Evolutionary conservation across 2,888 invertebrate genomes (phyloP), one percentile per base, ranked within the genome.

Genomic region (Agrochola circellaris): DNA sequence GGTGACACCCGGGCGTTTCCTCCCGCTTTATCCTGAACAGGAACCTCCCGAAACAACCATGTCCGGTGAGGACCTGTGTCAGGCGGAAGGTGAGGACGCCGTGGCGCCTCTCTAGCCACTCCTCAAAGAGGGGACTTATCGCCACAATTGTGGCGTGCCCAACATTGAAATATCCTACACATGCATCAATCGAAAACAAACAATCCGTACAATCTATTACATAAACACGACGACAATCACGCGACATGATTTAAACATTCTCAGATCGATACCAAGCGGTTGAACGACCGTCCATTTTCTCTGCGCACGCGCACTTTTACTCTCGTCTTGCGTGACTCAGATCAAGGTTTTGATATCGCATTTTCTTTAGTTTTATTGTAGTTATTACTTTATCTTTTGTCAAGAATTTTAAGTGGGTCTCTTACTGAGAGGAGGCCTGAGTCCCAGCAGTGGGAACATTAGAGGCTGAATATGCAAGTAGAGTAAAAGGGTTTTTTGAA

Each of bases 251-350:
- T 88, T 79, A 87, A 82, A 82, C 87, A 87, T 88, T 84, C 66
- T 77, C 77, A 76, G 80, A 88, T 88, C 88, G 79, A 87, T 87
- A 82, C 71, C 45, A 38, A 11, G 56, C 77, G 85, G 89, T 89
- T 89, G 86, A 92, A 91, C 65, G 89, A 86, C 89, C 91, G 86
- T 67, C 85, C 86, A 88, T 85, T 91, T 92, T 92, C 92, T 89
- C 92, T 90, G 84, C 84, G 75, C 82, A 79, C 65, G 82, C 71
- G 79, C 78, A 86, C 89, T 90, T 89, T 91, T 90, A 90, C 90
- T 91, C 87, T 90, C 82, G 15, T 66, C 73, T 75, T 73, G 86
- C 86, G 83, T 87, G 86, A 77, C 72, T 60, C 54, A 78, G 83
- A 83, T 83, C 38, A 48, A 74, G 54, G 67, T 80, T 80, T 73